Conservation (phyloP, 1,140 invertebrate species). For the Aphis craccivora region DNA sequence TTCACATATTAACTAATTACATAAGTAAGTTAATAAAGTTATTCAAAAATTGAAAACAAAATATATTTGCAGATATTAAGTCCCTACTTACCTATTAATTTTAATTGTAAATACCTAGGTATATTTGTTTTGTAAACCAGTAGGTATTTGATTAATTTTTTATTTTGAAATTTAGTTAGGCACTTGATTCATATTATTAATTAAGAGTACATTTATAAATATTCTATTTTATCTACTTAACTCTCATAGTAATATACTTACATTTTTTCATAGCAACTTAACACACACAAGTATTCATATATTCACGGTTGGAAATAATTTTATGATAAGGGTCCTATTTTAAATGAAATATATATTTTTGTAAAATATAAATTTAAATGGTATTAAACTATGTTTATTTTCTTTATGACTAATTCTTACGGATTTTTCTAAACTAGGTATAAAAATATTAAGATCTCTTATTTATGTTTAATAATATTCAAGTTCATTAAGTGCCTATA, state of each 20-base stretch:
- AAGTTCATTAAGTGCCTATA: background rate
- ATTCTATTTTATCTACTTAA: background rate
- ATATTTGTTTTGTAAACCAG: too few species aligned
- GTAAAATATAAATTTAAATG: background rate
- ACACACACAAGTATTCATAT: background rate
- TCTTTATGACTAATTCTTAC: background rate
- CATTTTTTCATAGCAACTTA: background rate
- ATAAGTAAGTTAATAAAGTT: background rate
- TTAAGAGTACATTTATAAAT: background rate
- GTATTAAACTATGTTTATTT: background rate
- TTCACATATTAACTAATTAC: background rate
- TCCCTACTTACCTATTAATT: too few species aligned
- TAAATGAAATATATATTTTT: background rate
- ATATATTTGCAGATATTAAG: too few species aligned
- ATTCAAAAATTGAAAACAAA: background rate
- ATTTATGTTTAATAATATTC: background rate
- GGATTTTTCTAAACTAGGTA: background rate
- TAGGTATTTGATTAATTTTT: background rate
- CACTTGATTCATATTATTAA: background rate
- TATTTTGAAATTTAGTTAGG: background rate
- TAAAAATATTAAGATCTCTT: too few species aligned
- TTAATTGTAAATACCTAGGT: too few species aligned
- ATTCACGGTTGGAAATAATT: too few species aligned
- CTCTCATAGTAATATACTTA: background rate
- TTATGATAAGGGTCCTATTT: too few species aligned